Conservation (phyloP, 2,797 vertebrate species). For the Ctenosaura bakeri region DNA sequence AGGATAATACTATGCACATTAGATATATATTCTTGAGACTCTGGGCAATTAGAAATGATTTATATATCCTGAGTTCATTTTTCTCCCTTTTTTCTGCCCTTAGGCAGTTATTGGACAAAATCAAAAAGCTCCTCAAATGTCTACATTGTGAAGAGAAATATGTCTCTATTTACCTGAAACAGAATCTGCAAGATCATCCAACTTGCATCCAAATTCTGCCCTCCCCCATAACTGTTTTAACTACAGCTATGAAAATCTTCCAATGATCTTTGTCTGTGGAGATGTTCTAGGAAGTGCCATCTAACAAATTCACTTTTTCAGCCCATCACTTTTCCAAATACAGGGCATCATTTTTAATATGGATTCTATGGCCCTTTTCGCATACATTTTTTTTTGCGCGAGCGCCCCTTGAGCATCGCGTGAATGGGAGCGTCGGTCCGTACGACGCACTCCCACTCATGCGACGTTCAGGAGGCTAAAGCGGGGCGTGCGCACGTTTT, state of each 20-base stretch:
- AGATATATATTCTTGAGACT: not conserved
- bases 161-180: not conserved
- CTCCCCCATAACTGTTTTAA: not conserved
- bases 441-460: no score
- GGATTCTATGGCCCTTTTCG: no score
- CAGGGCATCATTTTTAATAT: no score
- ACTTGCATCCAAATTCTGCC: not conserved
- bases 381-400: no score
- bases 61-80: slow-evolving; percentile 37
- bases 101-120: not conserved
- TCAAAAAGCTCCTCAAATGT: not conserved
- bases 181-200: not conserved
- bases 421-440: no score
- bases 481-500: no score
- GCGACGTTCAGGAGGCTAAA: no score
- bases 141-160: slow-evolving; percentile 8
- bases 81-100: slow-evolving; percentile 2
- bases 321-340: no score
- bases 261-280: no score
- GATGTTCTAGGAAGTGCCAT: no score
- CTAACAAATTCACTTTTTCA: no score
- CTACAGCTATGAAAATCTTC: not conserved
- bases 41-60: slow-evolving; percentile 43
- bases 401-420: no score
- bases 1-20: slow-evolving; percentile 22